Percentiles rank a stretch among this genome's conserved stretches.
These are phyloP conservation scores for Sebastes vulpes DNA, from an alignment of 2,797 vertebrate species.

Conservation along the genomic window DNA sequence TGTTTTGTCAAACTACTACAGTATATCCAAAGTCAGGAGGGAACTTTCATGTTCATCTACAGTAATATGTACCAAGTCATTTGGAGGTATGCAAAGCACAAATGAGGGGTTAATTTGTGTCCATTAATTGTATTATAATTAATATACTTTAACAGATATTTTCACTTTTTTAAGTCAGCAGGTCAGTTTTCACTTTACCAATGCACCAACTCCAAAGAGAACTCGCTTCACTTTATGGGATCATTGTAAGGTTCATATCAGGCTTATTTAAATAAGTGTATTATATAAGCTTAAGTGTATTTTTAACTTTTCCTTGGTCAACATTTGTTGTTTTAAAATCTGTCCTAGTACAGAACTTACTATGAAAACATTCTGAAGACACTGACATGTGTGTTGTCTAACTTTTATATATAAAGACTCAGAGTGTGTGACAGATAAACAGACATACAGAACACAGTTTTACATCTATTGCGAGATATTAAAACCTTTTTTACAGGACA, in stretches of 20 bases:
- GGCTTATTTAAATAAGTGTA: neutral
- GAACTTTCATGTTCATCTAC: neutral
- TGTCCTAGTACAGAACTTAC: neutral
- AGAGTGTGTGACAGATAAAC: neutral
- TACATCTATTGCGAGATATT: constrained; percentile 10
- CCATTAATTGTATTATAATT: neutral
- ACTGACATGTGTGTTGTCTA: neutral
- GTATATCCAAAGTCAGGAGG: neutral
- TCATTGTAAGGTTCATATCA: neutral
- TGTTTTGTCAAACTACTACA: neutral
- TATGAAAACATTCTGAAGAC: neutral
- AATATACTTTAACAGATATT: neutral
- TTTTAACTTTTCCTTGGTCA: neutral
- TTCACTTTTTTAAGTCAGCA: neutral
- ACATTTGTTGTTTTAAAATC: neutral
- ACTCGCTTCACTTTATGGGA: neutral
- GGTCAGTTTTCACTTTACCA: neutral
- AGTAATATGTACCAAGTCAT: neutral
- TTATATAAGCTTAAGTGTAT: too few species aligned
- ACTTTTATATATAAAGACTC: constrained; percentile 9
- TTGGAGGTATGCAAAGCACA: neutral
- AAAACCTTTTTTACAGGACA: constrained; percentile 5
- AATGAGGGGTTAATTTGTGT: neutral
- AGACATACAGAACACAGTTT: constrained; percentile 9
- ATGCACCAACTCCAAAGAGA: neutral